Evolutionary conservation across 2,888 invertebrate genomes (phyloP), one percentile per base, ranked within the genome.

Genomic region (Cephalotes varians): DNA sequence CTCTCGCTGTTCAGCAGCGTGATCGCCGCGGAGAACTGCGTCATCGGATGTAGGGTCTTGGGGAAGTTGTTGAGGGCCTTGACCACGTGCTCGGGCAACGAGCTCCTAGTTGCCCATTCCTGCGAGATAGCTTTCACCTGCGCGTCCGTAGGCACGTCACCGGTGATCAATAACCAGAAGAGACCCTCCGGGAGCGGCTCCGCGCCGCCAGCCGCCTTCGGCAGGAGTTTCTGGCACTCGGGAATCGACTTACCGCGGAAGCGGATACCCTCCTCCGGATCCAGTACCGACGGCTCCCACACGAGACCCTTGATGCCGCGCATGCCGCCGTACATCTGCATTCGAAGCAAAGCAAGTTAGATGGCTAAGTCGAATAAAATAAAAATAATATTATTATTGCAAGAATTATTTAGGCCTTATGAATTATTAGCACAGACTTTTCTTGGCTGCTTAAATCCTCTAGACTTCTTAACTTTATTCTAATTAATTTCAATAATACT

Each of bases 241-340:
- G 98, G 98, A 93, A 99, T 99, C 73, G 98, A 98, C 92, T 98
- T 96, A 47, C 98, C 99, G 83, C 99, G 97, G 96, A 99, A 99
- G 86, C 98, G 96, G 95, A 99, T 99, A 87, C 99, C 99, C 95
- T 99, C 99, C 86, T 99, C 98, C 1, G 99, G 96, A 94, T 99
- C 99, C 89, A 99, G 95, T 44, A 99, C 98, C 18, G 99, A 99
- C 0, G 99, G 98, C 95, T 99, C 99, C 95, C 98, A 98, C 2
- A 99, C 98, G 84, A 99, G 95, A 87, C 98, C 98, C 94, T 98
- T 98, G 95, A 99, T 98, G 51, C 98, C 98, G 93, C 99, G 96
- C 99, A 99, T 99, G 72, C 99, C 99, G 91, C 99, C 98, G 95
- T 99, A 97, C 97, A 97, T 97, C 97, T 97, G 40, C 28, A 5